Evolutionary conservation across 2,797 vertebrate species (phyloP), one percentile per base, ranked within the genome.

Genomic region (Pagetopsis macropterus): DNA sequence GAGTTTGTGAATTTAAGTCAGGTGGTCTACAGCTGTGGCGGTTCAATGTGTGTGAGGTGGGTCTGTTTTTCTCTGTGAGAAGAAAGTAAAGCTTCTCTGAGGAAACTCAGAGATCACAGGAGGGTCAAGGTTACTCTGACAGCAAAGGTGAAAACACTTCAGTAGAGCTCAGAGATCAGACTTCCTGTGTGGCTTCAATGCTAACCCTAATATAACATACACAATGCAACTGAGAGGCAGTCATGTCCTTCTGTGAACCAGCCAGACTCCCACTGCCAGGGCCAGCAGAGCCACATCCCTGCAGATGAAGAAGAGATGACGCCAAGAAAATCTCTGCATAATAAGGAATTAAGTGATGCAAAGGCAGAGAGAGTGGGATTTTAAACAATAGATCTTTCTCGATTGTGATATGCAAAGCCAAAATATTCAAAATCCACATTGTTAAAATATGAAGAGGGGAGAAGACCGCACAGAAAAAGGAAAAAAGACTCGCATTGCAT

Each of bases 341-440:
- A 84, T 81, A 84, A 87, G 58, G 78, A 80, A 83, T 88, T 84
- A 83, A 77, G 76, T 73, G 59, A 57, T 56, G 16, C 72, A 72
- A 61, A 70, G 61, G 71, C 57, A 58, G 54, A 76, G 41, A 70
- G 71, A 54, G 70, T 49, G 55, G 9, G 23, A 65, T 49, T 72
- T 77, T 75, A 81, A 86, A 87, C 76, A 87, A 81, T 75, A 59
- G 69, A 81, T 70, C 61, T 72, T 66, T 37, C 85, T 87, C 76
- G 61, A 56, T 40, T 63, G 5, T 60, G 77, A 82, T 1, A 3
- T 70, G 60, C 61, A 56, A 27, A 75, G n/a, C 72, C 71, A 48
- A 82, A 81, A 82, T 60, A 73, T 79, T 82, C 71, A 68, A 78
- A 83, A 88, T 62, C 73, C 59, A 79, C 60, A 73, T 5, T 74